Evolutionary conservation across 2,888 invertebrate species (phyloP).

Genomic region (Acrobasis repandana): DNA sequence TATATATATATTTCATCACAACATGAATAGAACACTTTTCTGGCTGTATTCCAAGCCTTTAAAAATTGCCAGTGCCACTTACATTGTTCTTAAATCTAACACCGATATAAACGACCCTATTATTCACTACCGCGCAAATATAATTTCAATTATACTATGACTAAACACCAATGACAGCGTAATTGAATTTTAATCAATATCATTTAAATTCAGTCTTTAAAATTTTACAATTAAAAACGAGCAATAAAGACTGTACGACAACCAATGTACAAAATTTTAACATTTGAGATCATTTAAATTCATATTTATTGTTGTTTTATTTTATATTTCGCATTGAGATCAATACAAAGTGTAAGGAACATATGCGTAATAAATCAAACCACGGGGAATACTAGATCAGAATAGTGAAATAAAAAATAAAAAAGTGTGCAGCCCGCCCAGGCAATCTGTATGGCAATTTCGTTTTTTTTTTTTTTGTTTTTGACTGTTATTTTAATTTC

Average conservation of each 20-base stretch:
- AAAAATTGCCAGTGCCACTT: conserved; percentile 31
- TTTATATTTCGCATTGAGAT: conserved; percentile 12
- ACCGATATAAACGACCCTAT: conserved; percentile 53
- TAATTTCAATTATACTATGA: conserved; percentile 47
- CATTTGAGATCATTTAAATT: conserved; percentile 33
- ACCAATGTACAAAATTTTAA: conserved; percentile 50
- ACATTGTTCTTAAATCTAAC: conserved; percentile 47
- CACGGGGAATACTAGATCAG: no score
- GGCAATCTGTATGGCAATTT: no score
- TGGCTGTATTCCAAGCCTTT: neutral
- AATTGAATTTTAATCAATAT: conserved; percentile 76
- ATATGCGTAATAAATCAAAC: no score
- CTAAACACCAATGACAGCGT: conserved; percentile 68
- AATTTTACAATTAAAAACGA: conserved; percentile 69
- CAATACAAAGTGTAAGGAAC: no score
- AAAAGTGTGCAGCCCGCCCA: no score
- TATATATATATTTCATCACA: neutral
- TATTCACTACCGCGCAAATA: conserved; percentile 35
- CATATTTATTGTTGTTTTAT: conserved; percentile 4
- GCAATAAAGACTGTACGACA: conserved; percentile 52
- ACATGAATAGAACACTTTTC: neutral
- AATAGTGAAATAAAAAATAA: no score
- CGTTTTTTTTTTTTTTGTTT: no score
- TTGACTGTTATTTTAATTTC: no score
- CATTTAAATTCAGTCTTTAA: conserved; percentile 79